Conservation (phyloP, 2,797 vertebrate species). For the Lacerta viridis region DNA sequence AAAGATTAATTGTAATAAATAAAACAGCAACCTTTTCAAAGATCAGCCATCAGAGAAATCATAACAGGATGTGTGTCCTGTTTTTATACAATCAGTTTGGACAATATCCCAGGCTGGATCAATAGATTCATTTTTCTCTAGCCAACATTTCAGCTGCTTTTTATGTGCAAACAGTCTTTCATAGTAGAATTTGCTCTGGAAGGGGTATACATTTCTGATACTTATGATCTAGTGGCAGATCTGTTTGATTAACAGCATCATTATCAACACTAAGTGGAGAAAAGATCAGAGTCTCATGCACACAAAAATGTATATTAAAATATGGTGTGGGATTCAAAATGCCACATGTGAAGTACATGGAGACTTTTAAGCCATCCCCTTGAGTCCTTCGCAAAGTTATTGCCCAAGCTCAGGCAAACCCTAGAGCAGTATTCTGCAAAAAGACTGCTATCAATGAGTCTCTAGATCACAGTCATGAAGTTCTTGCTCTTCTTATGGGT, state of each 20-base stretch:
- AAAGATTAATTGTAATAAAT: constrained; percentile 34
- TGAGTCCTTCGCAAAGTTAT: background rate
- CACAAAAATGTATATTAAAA: background rate
- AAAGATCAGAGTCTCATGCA: background rate
- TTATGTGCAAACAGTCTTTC: background rate
- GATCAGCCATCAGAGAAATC: constrained; percentile 8
- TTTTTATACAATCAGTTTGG: constrained; percentile 21
- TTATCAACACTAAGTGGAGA: background rate
- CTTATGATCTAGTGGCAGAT: background rate
- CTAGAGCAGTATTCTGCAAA: background rate
- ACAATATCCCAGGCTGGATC: background rate
- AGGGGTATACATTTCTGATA: background rate
- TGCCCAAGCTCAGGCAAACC: background rate
- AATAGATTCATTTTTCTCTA: constrained; percentile 41
- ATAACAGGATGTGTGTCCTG: background rate
- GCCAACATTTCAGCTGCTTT: background rate
- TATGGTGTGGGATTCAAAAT: background rate
- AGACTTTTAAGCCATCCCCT: background rate
- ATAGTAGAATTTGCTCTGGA: constrained; percentile 4
- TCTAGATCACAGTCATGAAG: too few species aligned
- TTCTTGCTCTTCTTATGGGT: too few species aligned
- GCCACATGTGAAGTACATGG: too few species aligned
- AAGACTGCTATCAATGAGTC: background rate
- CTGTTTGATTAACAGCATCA: constrained; percentile 14
- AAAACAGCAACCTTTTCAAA: constrained; percentile 27